These are phyloP conservation scores for Orycteropus afer DNA, from an alignment of 2,113 vertebrate species.

Conservation along the genomic window DNA sequence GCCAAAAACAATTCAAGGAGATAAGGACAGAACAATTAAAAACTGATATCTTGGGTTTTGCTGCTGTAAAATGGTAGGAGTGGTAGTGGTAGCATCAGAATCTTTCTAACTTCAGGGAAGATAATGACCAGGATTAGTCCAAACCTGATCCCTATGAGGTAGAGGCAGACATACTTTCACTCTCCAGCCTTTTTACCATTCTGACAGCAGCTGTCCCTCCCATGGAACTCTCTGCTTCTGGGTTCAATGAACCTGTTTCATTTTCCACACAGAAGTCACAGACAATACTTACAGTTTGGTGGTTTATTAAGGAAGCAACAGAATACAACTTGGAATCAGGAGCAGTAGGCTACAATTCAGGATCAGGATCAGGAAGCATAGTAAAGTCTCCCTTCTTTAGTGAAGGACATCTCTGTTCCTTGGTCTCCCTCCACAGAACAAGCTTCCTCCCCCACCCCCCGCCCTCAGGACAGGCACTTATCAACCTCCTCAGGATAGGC, in stretches of 20 bases:
- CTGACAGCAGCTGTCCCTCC: too few species aligned
- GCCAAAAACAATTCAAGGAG: neutral
- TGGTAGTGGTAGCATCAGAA: neutral
- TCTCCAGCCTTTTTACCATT: too few species aligned
- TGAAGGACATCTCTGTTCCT: neutral
- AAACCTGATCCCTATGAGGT: too few species aligned
- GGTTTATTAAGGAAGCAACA: neutral
- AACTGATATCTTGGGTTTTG: neutral
- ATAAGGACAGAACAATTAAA: neutral
- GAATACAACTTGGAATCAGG: neutral
- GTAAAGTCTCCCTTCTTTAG: neutral
- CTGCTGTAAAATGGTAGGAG: neutral
- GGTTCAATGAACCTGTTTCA: neutral
- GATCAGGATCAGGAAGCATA: neutral
- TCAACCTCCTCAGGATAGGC: neutral
- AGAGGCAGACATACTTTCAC: too few species aligned
- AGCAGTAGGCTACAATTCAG: neutral
- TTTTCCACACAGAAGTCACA: neutral
- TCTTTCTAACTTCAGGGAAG: neutral
- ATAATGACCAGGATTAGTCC: too few species aligned
- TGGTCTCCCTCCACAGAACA: neutral
- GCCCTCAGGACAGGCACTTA: too few species aligned
- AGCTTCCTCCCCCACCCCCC: too few species aligned
- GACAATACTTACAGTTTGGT: neutral
- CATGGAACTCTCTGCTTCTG: too few species aligned